Evolutionary conservation across 2,113 vertebrate genomes (phyloP).

Genomic region (Melanerpes formicivorus): DNA sequence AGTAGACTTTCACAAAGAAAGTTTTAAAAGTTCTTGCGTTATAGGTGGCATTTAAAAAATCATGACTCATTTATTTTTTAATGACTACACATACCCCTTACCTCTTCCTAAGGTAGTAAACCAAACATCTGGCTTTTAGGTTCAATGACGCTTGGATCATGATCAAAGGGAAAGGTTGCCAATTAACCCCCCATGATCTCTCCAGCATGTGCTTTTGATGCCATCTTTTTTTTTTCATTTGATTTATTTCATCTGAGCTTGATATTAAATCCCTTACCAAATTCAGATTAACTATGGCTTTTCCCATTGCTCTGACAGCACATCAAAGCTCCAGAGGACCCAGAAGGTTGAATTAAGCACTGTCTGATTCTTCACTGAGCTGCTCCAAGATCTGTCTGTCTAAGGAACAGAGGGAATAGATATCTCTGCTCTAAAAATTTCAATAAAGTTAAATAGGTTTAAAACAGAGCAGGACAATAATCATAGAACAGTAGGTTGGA

Average conservation of each 20-base stretch:
- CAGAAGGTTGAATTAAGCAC: slow-evolving; percentile 46
- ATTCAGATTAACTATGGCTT: slow-evolving; percentile 32
- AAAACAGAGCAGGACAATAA: not conserved
- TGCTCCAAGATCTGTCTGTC: not conserved
- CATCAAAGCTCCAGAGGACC: slow-evolving; percentile 36
- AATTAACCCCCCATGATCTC: slow-evolving; percentile 49
- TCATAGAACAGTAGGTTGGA: too few species aligned
- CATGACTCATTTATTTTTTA: not conserved
- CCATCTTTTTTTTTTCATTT: slow-evolving; percentile 47
- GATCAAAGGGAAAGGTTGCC: slow-evolving; percentile 61
- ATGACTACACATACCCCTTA: not conserved
- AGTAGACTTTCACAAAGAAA: not conserved
- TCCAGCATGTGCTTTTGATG: slow-evolving; percentile 17
- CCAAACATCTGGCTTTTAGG: slow-evolving; percentile 50
- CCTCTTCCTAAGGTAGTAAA: slow-evolving; percentile 23
- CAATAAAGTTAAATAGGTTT: not conserved
- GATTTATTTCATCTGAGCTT: slow-evolving; percentile 38
- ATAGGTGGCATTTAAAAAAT: slow-evolving; percentile 36
- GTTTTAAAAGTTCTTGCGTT: slow-evolving; percentile 20
- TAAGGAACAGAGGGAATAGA: slow-evolving; percentile 41
- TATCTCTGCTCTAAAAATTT: slow-evolving; percentile 10
- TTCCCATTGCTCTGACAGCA: slow-evolving; percentile 18
- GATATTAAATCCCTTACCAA: slow-evolving; percentile 48
- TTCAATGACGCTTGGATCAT: not conserved
- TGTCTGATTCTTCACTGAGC: not conserved